Conservation (phyloP, 2,888 invertebrate genomes). For the Griposia aprilina region DNA sequence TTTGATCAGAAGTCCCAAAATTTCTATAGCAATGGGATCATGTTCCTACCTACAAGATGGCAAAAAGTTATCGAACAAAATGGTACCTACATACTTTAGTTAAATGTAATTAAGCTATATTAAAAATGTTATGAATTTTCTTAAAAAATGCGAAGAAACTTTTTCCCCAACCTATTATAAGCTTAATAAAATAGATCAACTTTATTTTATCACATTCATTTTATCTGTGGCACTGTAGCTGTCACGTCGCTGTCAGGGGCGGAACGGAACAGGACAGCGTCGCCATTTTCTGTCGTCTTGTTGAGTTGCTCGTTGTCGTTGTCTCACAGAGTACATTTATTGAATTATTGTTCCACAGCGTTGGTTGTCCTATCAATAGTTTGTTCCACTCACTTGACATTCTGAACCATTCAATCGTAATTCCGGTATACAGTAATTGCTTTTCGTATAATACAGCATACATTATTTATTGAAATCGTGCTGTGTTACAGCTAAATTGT, state of each 20-base stretch:
- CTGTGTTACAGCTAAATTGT: background rate
- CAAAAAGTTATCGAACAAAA: too few relatives aligned
- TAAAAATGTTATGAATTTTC: too few relatives aligned
- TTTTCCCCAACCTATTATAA: too few relatives aligned
- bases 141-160: too few relatives aligned
- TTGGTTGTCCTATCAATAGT: background rate
- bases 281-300: constrained; percentile 12
- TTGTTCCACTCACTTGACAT: background rate
- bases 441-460: background rate
- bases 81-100: too few relatives aligned
- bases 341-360: too few relatives aligned
- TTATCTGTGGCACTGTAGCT: background rate
- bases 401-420: background rate
- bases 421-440: background rate
- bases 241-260: background rate
- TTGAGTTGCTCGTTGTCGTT: constrained; percentile 9
- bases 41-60: too few relatives aligned
- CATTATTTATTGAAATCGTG: constrained; percentile 1
- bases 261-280: background rate
- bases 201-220: background rate
- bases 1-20: too few relatives aligned
- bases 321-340: too few relatives aligned
- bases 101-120: too few relatives aligned
- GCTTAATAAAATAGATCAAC: too few relatives aligned
- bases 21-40: too few relatives aligned